Base-by-base conservation (phyloP, 2,888 invertebrate genomes). In the Apotomis turbidana region DNA sequence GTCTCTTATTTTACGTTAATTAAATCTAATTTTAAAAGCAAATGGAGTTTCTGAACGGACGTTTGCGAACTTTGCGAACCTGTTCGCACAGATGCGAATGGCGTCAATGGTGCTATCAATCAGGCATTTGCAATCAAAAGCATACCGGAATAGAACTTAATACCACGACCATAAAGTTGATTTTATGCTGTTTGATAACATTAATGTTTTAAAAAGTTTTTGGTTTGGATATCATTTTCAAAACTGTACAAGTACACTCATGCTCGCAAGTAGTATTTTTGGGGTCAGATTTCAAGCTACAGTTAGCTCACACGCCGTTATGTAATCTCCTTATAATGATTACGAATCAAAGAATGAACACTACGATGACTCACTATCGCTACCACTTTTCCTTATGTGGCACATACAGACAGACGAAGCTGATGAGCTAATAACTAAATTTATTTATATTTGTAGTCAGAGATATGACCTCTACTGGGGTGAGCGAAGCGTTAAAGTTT, bases 231-330 rank as follows among this genome's bases (percentile, higher is more conserved):
- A 57, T n/a, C 27, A 4, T 51, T 63, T 57, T 58, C 41, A 5
- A 58, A 69, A 46, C n/a, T 9, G 49, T 49, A 55, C 10, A 46
- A 66, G 71, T 72, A 72, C 72, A 63, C 52, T 72, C 68, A 72
- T 46, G 72, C 63, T 44, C 63, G 57, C 58, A 72, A 72, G 68
- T 59, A 68, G 54, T 68, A 62, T 58, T 68, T 72, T 72, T 72
- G 62, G 59, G 72, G 72, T 72, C 72, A 72, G 57, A 68, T 68
- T 61, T 67, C 51, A 57, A 68, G 58, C 62, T 58, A 72, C 72
- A 59, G 72, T 72, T 72, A 72, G 58, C 72, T 61, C 62, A 68
- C 61, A 66, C 58, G 51, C 52, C 13, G 49, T 71, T 67, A 71
- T 68, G 71, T 68, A 71, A 71, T 57, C 55, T 57, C 13, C 51